Evolutionary conservation across 2,797 vertebrate species (phyloP).

Genomic region (Brotula barbata): DNA sequence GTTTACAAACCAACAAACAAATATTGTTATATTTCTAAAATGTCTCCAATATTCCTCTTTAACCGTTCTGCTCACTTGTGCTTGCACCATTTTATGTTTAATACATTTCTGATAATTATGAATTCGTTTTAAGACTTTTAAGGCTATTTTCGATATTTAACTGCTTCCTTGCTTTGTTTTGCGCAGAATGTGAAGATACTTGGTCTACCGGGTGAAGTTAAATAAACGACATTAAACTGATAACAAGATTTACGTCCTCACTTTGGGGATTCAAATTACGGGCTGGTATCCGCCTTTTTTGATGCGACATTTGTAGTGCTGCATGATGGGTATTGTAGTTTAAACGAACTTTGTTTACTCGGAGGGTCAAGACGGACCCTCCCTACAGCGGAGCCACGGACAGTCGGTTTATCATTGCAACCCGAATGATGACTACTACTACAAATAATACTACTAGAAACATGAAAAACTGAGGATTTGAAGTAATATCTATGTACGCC

Average conservation of each 20-base stretch:
- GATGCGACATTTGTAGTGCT: conserved; percentile 23
- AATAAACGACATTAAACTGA: neutral
- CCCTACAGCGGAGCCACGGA: neutral
- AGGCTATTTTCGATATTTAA: too few species aligned
- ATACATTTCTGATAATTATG: too few species aligned
- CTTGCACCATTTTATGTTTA: too few species aligned
- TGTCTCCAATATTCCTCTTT: too few species aligned
- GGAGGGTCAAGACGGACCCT: conserved; percentile 30
- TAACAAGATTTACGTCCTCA: neutral
- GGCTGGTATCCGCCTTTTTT: conserved; percentile 9
- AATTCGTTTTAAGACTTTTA: too few species aligned
- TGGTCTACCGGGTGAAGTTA: neutral
- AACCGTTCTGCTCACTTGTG: too few species aligned
- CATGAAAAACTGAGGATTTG: conserved; percentile 35
- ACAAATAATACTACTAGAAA: conserved; percentile 17
- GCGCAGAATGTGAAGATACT: fast-evolving
- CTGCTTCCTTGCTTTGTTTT: too few species aligned
- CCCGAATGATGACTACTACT: neutral
- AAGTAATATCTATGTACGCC: conserved; percentile 10
- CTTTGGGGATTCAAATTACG: conserved; percentile 42
- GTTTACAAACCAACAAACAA: too few species aligned
- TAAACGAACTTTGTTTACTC: conserved; percentile 41
- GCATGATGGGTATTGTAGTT: conserved; percentile 64
- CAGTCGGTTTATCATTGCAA: neutral
- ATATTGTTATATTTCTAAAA: too few species aligned